Evolutionary conservation across 2,113 vertebrate genomes (phyloP).

Genomic region (Lichenostomus cassidix): DNA sequence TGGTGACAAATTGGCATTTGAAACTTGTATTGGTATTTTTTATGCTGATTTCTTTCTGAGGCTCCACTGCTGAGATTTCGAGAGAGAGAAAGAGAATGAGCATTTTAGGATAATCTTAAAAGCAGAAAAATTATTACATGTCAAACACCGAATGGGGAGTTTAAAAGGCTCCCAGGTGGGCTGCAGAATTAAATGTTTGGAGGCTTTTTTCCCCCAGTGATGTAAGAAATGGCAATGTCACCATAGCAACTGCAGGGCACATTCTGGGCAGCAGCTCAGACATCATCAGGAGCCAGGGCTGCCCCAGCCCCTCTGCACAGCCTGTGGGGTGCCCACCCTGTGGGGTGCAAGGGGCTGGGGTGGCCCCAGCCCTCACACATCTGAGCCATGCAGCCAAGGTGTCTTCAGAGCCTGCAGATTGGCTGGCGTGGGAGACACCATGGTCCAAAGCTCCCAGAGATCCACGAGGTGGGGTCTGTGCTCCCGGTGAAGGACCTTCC

Average conservation of each 20-base stretch:
- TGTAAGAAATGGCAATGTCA: slow-evolving; percentile 51
- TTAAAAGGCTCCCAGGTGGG: slow-evolving; percentile 78
- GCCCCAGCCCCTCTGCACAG: not conserved
- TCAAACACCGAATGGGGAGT: slow-evolving; percentile 71
- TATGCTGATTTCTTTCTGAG: slow-evolving; percentile 47
- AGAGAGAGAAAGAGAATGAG: slow-evolving; percentile 52
- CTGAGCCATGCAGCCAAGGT: not conserved
- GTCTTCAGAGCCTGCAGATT: not conserved
- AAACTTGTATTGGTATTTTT: slow-evolving; percentile 35
- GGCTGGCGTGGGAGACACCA: not conserved
- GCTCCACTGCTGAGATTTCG: slow-evolving; percentile 34
- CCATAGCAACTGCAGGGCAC: slow-evolving; percentile 73
- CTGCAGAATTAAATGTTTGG: slow-evolving; percentile 73
- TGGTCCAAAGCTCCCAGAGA: not conserved
- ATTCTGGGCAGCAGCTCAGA: not conserved
- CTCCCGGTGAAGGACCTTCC: not conserved
- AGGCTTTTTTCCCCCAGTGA: slow-evolving; percentile 34
- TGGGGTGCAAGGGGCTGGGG: not conserved
- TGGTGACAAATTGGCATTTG: slow-evolving; percentile 41
- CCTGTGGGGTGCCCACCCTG: not conserved
- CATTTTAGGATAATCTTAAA: slow-evolving; percentile 75
- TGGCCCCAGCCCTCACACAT: not conserved
- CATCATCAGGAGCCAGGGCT: not conserved
- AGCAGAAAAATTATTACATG: slow-evolving; percentile 71
- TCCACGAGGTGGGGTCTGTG: not conserved